Percentiles rank a stretch among this genome's conserved stretches.
Evolutionary conservation across 1,140 invertebrate genomes (phyloP).

Genomic region (Caenorhabditis tropicalis): DNA sequence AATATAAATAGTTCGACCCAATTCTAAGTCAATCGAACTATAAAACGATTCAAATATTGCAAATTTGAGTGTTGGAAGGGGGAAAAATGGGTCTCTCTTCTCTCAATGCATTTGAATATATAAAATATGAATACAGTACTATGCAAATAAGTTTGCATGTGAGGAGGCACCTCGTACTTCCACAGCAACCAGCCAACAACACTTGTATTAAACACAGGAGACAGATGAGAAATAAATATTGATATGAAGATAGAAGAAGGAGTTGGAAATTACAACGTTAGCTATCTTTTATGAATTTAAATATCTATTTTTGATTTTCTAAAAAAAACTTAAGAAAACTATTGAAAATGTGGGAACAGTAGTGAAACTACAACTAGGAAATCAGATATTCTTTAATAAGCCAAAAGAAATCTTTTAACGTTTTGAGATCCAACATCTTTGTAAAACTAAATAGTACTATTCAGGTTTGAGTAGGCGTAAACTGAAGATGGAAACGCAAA

Average conservation of each 20-base stretch:
- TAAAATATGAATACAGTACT: slow-evolving; percentile 43
- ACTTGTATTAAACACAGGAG: background rate
- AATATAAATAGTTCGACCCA: background rate
- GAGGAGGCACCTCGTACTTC: background rate
- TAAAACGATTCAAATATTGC: background rate
- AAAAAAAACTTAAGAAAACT: no score
- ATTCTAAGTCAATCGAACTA: background rate
- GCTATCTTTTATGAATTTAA: no score
- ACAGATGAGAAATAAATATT: background rate
- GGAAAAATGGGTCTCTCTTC: no score
- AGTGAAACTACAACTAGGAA: no score
- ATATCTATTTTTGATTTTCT: no score
- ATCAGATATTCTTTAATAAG: no score
- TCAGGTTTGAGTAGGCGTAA: background rate
- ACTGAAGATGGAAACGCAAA: background rate
- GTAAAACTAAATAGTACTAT: slow-evolving; percentile 3
- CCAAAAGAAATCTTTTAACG: background rate
- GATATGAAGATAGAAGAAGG: no score
- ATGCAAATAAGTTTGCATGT: slow-evolving; percentile 33
- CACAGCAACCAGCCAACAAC: background rate
- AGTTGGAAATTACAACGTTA: no score
- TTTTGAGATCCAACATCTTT: background rate
- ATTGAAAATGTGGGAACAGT: no score
- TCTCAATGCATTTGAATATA: slow-evolving; percentile 13
- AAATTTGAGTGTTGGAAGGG: no score